Conservation (phyloP, 2,113 vertebrate species). For the Otolemur garnettii region DNA sequence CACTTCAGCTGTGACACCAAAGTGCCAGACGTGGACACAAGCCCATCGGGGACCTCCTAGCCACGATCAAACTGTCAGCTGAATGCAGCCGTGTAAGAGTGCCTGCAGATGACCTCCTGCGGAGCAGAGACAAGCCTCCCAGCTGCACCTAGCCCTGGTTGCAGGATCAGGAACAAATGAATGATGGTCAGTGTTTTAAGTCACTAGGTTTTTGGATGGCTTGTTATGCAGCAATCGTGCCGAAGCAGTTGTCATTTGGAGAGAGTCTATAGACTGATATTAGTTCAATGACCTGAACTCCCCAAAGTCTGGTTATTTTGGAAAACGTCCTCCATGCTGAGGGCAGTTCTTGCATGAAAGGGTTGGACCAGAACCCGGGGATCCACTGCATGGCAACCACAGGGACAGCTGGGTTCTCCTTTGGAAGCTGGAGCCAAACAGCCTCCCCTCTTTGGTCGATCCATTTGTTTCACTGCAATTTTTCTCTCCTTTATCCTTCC, state of each 20-base stretch:
- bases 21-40: not conserved
- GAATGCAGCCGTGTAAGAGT: not conserved
- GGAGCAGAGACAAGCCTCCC: not conserved
- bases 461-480: conserved; percentile 28
- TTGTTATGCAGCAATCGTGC: rapidly evolving
- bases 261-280: not conserved
- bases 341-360: not conserved
- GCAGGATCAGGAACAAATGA: not conserved
- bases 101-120: not conserved
- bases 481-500: conserved; percentile 11
- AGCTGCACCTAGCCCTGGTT: not conserved
- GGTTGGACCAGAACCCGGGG: not conserved
- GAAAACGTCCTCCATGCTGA: not conserved
- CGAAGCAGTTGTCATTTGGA: not conserved
- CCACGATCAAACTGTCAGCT: not conserved
- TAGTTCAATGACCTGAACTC: not conserved
- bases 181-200: not conserved
- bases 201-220: not conserved
- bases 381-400: not conserved
- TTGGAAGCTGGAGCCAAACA: conserved; percentile 52
- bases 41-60: not conserved
- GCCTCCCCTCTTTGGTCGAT: not conserved
- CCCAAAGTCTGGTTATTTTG: not conserved
- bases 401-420: conserved; percentile 63
- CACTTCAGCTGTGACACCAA: not conserved